Evolutionary conservation across 2,888 invertebrate species (phyloP).

Genomic region (Acheta domesticus): DNA sequence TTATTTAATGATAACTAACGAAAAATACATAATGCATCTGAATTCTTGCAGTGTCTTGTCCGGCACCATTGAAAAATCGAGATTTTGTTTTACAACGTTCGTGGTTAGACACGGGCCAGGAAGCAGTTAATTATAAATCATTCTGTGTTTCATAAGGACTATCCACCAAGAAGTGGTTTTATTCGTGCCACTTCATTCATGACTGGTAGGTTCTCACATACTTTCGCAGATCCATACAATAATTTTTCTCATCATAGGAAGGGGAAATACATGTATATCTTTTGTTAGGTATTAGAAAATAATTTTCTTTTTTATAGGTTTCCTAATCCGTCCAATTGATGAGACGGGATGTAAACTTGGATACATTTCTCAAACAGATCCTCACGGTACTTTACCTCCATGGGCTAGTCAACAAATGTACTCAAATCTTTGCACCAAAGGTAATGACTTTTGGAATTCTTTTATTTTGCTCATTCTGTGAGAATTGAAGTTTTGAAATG

Average conservation of each 20-base stretch:
- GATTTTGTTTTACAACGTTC: slow-evolving; percentile 90
- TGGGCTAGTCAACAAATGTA: slow-evolving; percentile 89
- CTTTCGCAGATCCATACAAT: no score
- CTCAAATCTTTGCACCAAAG: slow-evolving; percentile 82
- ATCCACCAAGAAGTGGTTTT: slow-evolving; percentile 77
- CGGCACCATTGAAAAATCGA: slow-evolving; percentile 80
- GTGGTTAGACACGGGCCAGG: slow-evolving; percentile 82
- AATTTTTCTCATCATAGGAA: no score
- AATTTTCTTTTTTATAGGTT: slow-evolving; percentile 48
- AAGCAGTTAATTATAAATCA: slow-evolving; percentile 87
- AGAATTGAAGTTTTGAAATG: slow-evolving; percentile 20
- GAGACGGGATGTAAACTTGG: slow-evolving; percentile 69
- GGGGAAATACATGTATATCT: not conserved
- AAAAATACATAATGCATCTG: no score
- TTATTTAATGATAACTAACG: no score
- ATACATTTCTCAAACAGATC: slow-evolving; percentile 87
- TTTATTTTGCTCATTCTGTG: not conserved
- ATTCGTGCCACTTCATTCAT: slow-evolving; percentile 63
- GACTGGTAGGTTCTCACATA: slow-evolving; percentile 51
- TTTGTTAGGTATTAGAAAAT: no score
- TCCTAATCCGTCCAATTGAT: slow-evolving; percentile 62
- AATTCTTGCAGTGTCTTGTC: slow-evolving; percentile 67
- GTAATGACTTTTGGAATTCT: slow-evolving; percentile 44
- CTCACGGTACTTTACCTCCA: slow-evolving; percentile 78
- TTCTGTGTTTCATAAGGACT: slow-evolving; percentile 83